phyloP scores from a whole-genome alignment of 2,113 vertebrate species.

The Oncorhynchus kisutch region DNA sequence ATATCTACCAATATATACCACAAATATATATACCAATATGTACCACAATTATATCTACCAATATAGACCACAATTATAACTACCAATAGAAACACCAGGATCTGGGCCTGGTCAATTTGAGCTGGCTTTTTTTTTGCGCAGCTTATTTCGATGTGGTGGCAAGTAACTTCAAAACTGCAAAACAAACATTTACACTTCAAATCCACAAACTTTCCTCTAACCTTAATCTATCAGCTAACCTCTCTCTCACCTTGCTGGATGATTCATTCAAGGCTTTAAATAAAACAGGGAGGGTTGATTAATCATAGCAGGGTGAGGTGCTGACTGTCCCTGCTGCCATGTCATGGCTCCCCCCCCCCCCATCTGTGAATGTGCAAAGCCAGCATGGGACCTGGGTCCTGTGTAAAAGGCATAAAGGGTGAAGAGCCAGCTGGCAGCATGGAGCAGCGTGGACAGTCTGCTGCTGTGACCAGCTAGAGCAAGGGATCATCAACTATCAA shows the following conservation, averaged over 20 bases:
- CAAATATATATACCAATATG: too few species aligned
- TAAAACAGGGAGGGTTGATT: slow-evolving; percentile 75
- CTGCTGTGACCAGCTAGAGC: slow-evolving; percentile 53
- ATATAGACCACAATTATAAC: too few species aligned
- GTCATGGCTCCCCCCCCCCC: slow-evolving; percentile 41
- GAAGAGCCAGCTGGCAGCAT: too few species aligned
- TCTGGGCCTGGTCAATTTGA: too few species aligned
- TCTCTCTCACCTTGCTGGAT: slow-evolving; percentile 46
- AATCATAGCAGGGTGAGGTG: slow-evolving; percentile 66
- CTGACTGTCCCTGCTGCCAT: slow-evolving; percentile 47
- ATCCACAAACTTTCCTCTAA: slow-evolving; percentile 70
- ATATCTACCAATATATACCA: too few species aligned
- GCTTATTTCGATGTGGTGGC: too few species aligned
- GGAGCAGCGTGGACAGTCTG: slow-evolving; percentile 57
- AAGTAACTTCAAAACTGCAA: neutral
- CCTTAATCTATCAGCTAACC: slow-evolving; percentile 75
- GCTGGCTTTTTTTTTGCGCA: too few species aligned
- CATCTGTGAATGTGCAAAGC: slow-evolving; percentile 69
- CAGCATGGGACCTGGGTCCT: slow-evolving; percentile 45
- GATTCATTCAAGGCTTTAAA: slow-evolving; percentile 77
- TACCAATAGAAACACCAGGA: too few species aligned
- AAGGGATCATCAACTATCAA: too few species aligned
- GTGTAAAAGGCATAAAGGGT: too few species aligned
- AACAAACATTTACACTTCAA: slow-evolving; percentile 51
- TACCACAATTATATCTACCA: too few species aligned